Base-by-base conservation (phyloP, 2,113 vertebrate genomes). In the Hippocampus guttulatus region DNA sequence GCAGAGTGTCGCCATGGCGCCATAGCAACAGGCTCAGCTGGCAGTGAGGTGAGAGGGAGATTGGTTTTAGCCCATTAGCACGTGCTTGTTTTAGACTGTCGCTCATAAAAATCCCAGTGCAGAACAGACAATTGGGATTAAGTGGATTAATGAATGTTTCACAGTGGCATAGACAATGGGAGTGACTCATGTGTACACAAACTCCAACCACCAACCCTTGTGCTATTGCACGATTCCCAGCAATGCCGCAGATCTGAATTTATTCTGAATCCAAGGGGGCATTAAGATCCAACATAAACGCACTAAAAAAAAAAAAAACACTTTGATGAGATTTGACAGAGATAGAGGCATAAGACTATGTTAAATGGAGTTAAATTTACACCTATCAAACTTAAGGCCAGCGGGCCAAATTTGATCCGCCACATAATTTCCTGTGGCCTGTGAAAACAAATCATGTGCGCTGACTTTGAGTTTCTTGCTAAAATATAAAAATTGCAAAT, bases 11-110 rank as follows among this genome's bases (percentile, higher is more conserved):
- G 68, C 76, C 73, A 81, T 71, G 84, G 75, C 49, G 77, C 71
- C 85, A 14, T 87, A 78, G 86, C 82, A 89, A 89, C 88, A 71
- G 77, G 51, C 82, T 77, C 75, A 23, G 71, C 70, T 51, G 81
- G 67, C 81, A 77, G 23, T 23, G 68, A 71, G 69, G 60, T 60
- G 79, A 81, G 75, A 67, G 66, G 64, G 23, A 58, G 55, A 58
- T 58, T 58, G 55, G 23, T 27, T 58, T 27, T 25, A 20, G 55
- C 23, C 23, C 55, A 27, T 12, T 12, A 58, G 27, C 55, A 27
- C 52, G 10, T 9, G 52, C 52, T n/a, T 67, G 70, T 67, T 74
- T 6, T 18, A 16, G 60, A 41, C 74, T 49, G 64, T 64, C 76
- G 76, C 71, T 55, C 79, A 83, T 76, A 67, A 87, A 80, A 58